Conservation (phyloP, 92 coral and sea anemone genomes). For the Zoanthus sansibaricus region DNA sequence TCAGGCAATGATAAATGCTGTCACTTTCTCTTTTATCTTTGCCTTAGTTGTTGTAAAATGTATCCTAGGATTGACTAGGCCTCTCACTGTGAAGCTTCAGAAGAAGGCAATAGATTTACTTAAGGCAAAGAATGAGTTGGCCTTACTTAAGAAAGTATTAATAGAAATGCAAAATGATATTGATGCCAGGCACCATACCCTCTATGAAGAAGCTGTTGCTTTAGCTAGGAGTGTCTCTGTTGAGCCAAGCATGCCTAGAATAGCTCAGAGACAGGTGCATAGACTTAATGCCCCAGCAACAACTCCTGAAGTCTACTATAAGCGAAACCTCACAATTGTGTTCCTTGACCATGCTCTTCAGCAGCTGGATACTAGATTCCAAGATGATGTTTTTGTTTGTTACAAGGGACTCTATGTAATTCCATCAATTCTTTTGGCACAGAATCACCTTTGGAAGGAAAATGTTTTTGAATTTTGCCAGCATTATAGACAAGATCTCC, state of each 20-base stretch:
- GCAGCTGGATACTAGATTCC: conserved; percentile 54
- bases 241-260: conserved; percentile 35
- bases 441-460: conserved; percentile 60
- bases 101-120: conserved; percentile 42
- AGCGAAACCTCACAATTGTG: conserved; percentile 45
- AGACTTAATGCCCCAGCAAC: conserved; percentile 49
- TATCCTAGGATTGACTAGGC: conserved; percentile 46
- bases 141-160: conserved; percentile 1
- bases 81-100: conserved; percentile 46
- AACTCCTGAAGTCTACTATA: conserved; percentile 41
- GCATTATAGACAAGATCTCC: conserved; percentile 63
- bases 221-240: conserved; percentile 21
- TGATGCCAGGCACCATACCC: conserved; percentile 33
- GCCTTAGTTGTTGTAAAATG: conserved; percentile 24
- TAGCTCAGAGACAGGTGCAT: conserved; percentile 48
- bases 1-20: conserved; percentile 26
- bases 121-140: conserved; percentile 40
- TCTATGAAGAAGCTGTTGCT: conserved; percentile 22
- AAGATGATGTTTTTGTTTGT: conserved; percentile 57
- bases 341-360: conserved; percentile 54
- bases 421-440: conserved; percentile 56
- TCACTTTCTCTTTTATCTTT: conserved; percentile 32
- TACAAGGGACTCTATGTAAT: conserved; percentile 60
- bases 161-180: conserved; percentile 31
- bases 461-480: conserved; percentile 71